Conservation (phyloP, 2,888 invertebrate genomes). For the Stenolophus ochropezus region DNA sequence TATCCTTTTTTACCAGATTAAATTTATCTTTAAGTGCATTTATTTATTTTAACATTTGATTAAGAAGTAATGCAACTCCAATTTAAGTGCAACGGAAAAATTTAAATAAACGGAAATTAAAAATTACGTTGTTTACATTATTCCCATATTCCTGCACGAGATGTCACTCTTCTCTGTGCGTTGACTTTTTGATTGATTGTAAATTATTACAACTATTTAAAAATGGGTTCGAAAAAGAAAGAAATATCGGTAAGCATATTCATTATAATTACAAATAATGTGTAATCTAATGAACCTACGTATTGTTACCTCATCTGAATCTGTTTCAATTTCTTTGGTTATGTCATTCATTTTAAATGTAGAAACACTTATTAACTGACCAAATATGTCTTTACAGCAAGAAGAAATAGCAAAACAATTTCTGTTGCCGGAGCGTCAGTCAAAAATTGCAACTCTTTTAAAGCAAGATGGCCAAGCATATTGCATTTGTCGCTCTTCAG, state of each 20-base stretch:
- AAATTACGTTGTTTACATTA: background rate
- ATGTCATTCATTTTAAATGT: constrained; percentile 21
- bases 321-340: background rate
- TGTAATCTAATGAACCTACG: background rate
- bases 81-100: background rate
- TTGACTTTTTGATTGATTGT: constrained; percentile 1
- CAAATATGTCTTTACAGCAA: constrained; percentile 76
- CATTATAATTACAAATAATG: background rate
- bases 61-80: background rate
- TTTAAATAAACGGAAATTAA: constrained; percentile 37
- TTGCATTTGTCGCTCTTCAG: constrained; percentile 95
- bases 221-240: constrained; percentile 50
- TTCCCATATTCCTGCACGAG: background rate
- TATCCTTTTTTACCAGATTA: constrained; percentile 21
- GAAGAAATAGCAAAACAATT: constrained; percentile 94
- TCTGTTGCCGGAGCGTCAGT: constrained; percentile 90
- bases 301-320: background rate
- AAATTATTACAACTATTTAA: background rate
- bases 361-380: background rate
- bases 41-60: background rate
- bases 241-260: constrained; percentile 51
- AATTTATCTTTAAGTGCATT: background rate
- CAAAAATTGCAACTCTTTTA: constrained; percentile 89
- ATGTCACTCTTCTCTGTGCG: background rate
- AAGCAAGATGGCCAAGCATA: constrained; percentile 95